Evolutionary conservation across 2,113 vertebrate genomes (phyloP).

Genomic region (Bucco capensis): DNA sequence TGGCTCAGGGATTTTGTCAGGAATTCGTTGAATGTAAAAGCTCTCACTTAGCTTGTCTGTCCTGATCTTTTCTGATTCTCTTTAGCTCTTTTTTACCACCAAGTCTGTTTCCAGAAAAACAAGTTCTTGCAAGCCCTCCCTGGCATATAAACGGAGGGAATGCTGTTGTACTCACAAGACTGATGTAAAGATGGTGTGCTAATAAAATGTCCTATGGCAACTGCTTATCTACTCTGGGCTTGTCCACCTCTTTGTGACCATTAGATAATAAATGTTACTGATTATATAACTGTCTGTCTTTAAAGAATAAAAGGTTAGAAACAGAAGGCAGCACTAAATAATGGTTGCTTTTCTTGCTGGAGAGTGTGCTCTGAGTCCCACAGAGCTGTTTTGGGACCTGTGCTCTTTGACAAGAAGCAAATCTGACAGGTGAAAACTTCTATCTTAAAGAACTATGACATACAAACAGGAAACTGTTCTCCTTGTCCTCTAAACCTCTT

Average conservation of each 20-base stretch:
- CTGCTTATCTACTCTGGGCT: not conserved
- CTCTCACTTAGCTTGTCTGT: not conserved
- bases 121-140: not conserved
- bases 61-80: not conserved
- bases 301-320: not conserved
- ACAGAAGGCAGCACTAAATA: not conserved
- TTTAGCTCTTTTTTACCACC: not conserved
- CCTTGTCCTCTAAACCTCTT: not conserved
- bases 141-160: not conserved
- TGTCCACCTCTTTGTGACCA: not conserved
- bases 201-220: not conserved
- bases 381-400: not conserved
- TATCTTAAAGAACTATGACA: not conserved
- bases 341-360: not conserved
- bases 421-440: not conserved
- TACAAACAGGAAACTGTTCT: not conserved
- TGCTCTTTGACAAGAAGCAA: accelerated
- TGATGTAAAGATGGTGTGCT: accelerated
- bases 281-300: accelerated
- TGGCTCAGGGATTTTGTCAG: not conserved
- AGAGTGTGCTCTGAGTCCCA: too few species aligned
- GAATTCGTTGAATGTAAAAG: not conserved
- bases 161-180: not conserved
- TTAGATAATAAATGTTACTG: accelerated
- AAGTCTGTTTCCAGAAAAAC: not conserved